Base-by-base conservation (phyloP, 2,113 vertebrate species). In the Solenodon paradoxus region DNA sequence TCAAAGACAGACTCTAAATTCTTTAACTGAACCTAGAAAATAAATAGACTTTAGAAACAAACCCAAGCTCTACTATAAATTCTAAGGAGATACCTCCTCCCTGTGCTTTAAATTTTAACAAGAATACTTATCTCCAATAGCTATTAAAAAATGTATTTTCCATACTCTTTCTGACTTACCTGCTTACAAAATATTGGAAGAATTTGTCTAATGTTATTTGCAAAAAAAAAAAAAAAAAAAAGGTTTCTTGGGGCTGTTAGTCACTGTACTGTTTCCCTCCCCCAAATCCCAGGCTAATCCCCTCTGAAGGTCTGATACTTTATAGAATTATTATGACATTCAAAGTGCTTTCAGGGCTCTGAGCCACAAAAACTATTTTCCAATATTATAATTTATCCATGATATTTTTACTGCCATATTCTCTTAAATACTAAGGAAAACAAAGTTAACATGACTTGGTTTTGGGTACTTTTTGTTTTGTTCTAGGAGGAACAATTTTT, bases 21-120 rank as follows among this genome's bases (percentile, higher is more conserved):
- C 95, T 95, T 83, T 95, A 97, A 94, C 63, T 59, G 74, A 81
- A 95, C 28, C 55, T 89, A 69, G 75, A 88, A 95, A 93, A 92
- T 30, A 42, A 72, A 93, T 68, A 93, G 82, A 84, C 38, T 88
- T 96, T 86, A 72, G n/a, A 22, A 81, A 78, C 19, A 22, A 81
- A 78, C 19, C 22, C 45, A 66, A 32, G 17, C 26, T 88, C 78
- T 77, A 38, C 81, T 77, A 47, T 84, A 26, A 92, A 88, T 74
- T 95, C 57, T 32, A 51, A 10, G 80, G 40, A 87, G 51, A 77
- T 51, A 38, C 15, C 8, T 38, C 8, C 7, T 94, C 28, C 55
- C 42, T 88, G 40, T 17, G 2, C 57, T 96, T 92, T 55, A 85
- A 61, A 63, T 83, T 71, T 95, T 87, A 96, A 77, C 16, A 95